These are phyloP conservation scores for Philantomba maxwellii DNA, from an alignment of 2,113 vertebrate species.

Conservation along the genomic window DNA sequence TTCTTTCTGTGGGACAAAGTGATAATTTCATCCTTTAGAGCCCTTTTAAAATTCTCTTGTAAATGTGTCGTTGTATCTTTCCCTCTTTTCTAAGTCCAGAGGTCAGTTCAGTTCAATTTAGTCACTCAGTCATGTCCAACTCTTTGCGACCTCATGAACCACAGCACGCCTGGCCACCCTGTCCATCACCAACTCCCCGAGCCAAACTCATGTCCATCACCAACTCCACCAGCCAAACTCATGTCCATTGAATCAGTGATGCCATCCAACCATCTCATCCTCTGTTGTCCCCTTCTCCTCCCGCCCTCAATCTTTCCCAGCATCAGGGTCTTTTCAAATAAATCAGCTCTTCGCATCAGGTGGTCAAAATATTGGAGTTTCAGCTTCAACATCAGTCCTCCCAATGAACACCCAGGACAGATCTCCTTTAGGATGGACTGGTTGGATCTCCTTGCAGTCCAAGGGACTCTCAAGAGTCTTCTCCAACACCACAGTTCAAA, in stretches of 20 bases:
- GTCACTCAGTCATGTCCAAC: neutral
- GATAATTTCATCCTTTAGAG: neutral
- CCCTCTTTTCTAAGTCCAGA: neutral
- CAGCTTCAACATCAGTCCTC: neutral
- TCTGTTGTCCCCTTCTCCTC: neutral
- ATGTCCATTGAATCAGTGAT: neutral
- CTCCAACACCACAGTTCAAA: neutral
- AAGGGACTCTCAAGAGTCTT: neutral
- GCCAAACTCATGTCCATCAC: neutral
- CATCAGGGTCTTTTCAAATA: neutral
- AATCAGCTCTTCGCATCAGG: neutral
- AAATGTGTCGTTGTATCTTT: neutral
- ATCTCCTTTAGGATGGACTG: neutral
- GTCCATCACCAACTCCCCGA: neutral
- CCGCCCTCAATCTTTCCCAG: neutral
- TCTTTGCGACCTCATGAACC: neutral
- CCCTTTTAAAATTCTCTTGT: neutral
- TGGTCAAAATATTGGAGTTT: neutral
- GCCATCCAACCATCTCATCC: neutral
- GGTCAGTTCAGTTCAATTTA: neutral
- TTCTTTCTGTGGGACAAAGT: neutral
- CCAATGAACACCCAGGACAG: neutral
- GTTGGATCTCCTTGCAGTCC: neutral
- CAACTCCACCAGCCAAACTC: neutral
- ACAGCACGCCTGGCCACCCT: neutral